phyloP scores from a whole-genome alignment of 2,888 invertebrate genomes.

The Cepaea hortensis region DNA sequence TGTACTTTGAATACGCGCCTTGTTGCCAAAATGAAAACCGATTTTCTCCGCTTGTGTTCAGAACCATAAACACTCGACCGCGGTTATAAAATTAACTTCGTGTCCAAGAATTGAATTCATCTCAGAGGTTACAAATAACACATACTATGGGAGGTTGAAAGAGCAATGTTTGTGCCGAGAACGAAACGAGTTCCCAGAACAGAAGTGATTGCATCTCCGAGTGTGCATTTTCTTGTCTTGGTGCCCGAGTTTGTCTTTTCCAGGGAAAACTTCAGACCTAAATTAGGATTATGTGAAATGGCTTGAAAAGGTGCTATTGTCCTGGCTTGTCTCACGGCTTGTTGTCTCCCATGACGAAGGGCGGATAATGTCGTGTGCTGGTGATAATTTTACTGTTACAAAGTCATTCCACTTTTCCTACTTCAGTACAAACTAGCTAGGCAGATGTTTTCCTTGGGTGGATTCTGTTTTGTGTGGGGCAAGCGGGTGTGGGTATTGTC shows the following conservation, averaged over 20 bases:
- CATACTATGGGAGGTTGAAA: not conserved
- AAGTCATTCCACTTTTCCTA: constrained; percentile 41
- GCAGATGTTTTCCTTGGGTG: constrained; percentile 39
- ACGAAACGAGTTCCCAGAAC: not conserved
- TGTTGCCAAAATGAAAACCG: constrained; percentile 8
- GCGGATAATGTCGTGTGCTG: not conserved
- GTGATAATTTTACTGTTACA: constrained; percentile 37
- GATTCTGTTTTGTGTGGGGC: not conserved
- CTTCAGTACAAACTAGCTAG: constrained; percentile 4
- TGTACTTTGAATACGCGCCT: not conserved
- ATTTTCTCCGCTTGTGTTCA: constrained; percentile 35
- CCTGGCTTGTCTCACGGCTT: not conserved
- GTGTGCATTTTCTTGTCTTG: not conserved
- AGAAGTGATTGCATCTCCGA: constrained; percentile 35
- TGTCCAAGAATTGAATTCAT: constrained; percentile 22
- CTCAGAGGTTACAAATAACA: constrained; percentile 10
- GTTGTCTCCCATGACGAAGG: not conserved
- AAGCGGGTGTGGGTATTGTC: constrained; percentile 6
- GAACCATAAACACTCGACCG: constrained; percentile 28
- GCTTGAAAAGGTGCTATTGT: constrained; percentile 32
- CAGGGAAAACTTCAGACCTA: constrained; percentile 20
- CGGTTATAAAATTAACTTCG: constrained; percentile 39
- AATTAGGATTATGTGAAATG: constrained; percentile 41
- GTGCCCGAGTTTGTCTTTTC: constrained; percentile 6
- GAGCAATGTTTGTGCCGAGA: not conserved